Evolutionary conservation across 1,140 invertebrate species (phyloP), one percentile per base, ranked within the genome.

Genomic region (Scaptomyza pallida): DNA sequence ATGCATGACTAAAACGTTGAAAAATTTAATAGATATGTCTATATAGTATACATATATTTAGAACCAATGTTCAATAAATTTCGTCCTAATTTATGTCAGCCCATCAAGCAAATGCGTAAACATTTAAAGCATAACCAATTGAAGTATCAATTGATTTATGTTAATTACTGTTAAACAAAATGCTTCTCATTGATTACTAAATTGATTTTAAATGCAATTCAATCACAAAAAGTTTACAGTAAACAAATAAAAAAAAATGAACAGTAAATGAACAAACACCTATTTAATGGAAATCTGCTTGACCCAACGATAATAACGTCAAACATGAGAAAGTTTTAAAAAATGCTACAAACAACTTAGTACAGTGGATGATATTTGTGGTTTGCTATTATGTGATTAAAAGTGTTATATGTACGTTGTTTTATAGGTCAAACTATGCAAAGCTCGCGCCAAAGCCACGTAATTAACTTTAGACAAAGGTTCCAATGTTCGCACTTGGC

Each of bases 101-200:
- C 37, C 33, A 64, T 67, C 59, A 64, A 78, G 63, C 35, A 44
- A 50, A 57, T 70, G 73, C 33, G 50, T 70, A 85, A 85, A 85
- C 77, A 86, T 62, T 80, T 69, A 67, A 55, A 30, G 55, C 64
- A 52, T 52, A 72, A 57, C 65, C 73, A 64, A 81, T 48, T 60
- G 62, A 61, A 45, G 59, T 72, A 81, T 54, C 69, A 78, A 86
- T 82, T 88, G 71, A 82, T 86, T 86, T 88, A 82, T 78, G 82
- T 86, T 86, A 86, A 86, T 82, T 86, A 86, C 78, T 88, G 82
- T 88, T 88, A 70, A 88, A 81, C 71, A 88, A 78, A 88, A 75
- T 65, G 62, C 71, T 82, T 63, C 47, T 64, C 70, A 69, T 59
- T 82, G 81, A 82, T 78, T 72, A 67, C 82, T 75, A 82, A 86